These are phyloP conservation scores for Antechinus flavipes DNA, from an alignment of 2,113 vertebrate genomes.

Conservation along the genomic window DNA sequence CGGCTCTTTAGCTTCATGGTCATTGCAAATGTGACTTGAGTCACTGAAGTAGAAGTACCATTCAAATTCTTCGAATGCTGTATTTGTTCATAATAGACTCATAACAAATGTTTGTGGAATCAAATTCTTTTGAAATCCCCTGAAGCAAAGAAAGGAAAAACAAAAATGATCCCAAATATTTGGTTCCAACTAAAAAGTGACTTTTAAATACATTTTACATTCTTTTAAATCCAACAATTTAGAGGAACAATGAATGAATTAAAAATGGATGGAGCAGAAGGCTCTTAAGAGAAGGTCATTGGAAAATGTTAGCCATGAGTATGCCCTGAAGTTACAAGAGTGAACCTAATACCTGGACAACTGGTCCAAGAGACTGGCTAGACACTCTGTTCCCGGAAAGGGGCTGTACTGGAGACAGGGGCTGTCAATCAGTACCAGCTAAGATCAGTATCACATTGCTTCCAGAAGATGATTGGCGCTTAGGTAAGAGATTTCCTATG, in stretches of 20 bases:
- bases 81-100: not conserved
- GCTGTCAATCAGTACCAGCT: slow-evolving; percentile 74
- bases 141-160: not conserved
- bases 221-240: slow-evolving; percentile 41
- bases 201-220: not conserved
- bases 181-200: not conserved
- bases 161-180: not conserved
- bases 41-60: not conserved
- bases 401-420: slow-evolving; percentile 67
- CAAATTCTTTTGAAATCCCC: not conserved
- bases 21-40: slow-evolving; percentile 15
- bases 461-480: slow-evolving; percentile 76
- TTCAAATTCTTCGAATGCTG: not conserved
- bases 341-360: slow-evolving; percentile 89
- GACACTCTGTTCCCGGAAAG: slow-evolving; percentile 75
- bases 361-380: slow-evolving; percentile 79
- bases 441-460: slow-evolving; percentile 81
- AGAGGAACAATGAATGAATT: slow-evolving; percentile 50
- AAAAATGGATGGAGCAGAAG: slow-evolving; percentile 81
- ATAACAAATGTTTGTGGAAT: not conserved
- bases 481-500: slow-evolving; percentile 82
- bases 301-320: slow-evolving; percentile 76
- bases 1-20: not conserved
- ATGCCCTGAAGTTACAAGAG: slow-evolving; percentile 71
- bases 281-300: slow-evolving; percentile 76